Evolutionary conservation across 2,113 vertebrate species (phyloP).

Genomic region (Prochilodus magdalenae): DNA sequence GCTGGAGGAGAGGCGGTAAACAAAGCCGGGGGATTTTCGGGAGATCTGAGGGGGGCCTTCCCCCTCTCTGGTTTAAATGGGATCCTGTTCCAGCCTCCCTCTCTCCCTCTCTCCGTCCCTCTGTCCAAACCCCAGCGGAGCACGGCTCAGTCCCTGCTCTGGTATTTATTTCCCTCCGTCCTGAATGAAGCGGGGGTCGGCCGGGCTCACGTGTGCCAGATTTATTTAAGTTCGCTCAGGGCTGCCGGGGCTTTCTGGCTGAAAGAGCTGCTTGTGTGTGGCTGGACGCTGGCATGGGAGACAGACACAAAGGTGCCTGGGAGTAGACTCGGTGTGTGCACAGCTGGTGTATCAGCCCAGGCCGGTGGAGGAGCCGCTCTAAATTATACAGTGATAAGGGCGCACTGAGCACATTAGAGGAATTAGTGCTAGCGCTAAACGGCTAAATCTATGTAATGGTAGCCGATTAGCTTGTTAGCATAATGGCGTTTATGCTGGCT

Average conservation of each 20-base stretch:
- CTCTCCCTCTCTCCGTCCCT: constrained; percentile 30
- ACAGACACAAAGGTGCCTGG: constrained; percentile 28
- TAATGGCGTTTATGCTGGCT: no score
- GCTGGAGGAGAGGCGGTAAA: constrained; percentile 37
- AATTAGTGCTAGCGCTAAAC: not conserved
- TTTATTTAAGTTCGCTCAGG: constrained; percentile 45
- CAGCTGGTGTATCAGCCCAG: not conserved
- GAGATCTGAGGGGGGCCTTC: constrained; percentile 31
- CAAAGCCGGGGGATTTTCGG: constrained; percentile 43
- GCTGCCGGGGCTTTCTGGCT: not conserved
- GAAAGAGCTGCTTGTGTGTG: constrained; percentile 50
- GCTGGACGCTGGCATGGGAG: constrained; percentile 20
- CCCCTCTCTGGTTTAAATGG: constrained; percentile 2
- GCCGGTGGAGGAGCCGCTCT: not conserved
- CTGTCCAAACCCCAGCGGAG: constrained; percentile 32
- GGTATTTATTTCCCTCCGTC: constrained; percentile 53
- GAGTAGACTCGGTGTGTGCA: not conserved
- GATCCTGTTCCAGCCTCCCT: constrained; percentile 30
- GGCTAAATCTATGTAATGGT: no score
- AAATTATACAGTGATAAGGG: not conserved
- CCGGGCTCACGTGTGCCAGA: constrained; percentile 35
- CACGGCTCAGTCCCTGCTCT: constrained; percentile 15
- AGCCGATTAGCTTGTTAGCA: no score
- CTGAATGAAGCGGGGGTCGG: constrained; percentile 33
- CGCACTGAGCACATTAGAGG: not conserved